A percentile compares a stretch with the other conserved stretches of the same genome.
Evolutionary conservation across 2,113 vertebrate genomes (phyloP).

Genomic region (Rhea pennata): DNA sequence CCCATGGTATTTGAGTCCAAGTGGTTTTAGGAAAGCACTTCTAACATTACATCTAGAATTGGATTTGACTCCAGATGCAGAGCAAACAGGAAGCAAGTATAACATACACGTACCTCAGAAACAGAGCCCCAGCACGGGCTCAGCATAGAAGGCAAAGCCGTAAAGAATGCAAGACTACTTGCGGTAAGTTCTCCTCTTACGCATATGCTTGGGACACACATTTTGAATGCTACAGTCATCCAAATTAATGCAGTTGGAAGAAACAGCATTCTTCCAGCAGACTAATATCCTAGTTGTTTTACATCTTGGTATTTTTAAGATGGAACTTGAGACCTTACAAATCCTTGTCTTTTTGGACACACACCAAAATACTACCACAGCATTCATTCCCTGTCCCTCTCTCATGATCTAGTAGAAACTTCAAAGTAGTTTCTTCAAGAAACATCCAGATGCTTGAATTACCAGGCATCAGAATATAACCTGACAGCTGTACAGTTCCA

Average conservation of each 20-base stretch:
- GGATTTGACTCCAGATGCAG: background rate
- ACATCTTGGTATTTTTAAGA: background rate
- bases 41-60: background rate
- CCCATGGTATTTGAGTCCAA: background rate
- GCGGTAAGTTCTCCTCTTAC: background rate
- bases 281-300: background rate
- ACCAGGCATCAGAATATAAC: background rate
- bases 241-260: background rate
- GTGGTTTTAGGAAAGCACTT: background rate
- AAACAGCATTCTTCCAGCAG: background rate
- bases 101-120: background rate
- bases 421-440: background rate
- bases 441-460: background rate
- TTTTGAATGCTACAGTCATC: background rate
- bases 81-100: background rate
- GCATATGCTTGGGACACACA: background rate
- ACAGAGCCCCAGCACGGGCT: background rate
- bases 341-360: background rate
- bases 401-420: background rate
- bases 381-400: background rate
- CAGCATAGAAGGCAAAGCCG: background rate
- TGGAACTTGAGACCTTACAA: background rate
- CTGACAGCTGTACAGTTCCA: background rate
- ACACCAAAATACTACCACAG: background rate
- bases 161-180: background rate